Base-by-base conservation (phyloP, 2,113 vertebrate genomes). In the Antennarius striatus region DNA sequence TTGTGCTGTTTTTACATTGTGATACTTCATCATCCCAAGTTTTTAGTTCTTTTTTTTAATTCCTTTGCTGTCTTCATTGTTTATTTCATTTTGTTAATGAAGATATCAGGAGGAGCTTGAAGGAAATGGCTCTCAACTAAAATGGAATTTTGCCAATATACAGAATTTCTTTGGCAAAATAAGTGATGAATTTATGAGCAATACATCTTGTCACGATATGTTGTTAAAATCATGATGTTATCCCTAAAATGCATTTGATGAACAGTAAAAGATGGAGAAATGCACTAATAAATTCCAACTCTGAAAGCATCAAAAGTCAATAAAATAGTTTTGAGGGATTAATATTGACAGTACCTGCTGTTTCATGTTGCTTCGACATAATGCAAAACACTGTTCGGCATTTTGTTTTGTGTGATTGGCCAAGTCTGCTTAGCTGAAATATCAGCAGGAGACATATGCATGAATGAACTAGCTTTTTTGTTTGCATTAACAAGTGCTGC, bases 211-310 rank as follows among this genome's bases (percentile, higher is more conserved):
- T 48, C 29, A 32, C 30, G n/a, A n/a, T 6, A 1, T 58, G 53
- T 29, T 57, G 48, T 30, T 45, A 67, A 52, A 48, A 65, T 60
- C n/a, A 47, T 12, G 5, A 22, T 56, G 13, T 56, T 17, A 62
- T 36, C 16, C 32, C 3, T 2, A 45, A 59, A 65, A 65, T 29
- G 16, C 46, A 22, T 51, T 55, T 56, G 53, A 62, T 64, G 59
- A 62, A 70, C 29, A 67, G n/a, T 57, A 14, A 13, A 53, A 59
- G 15, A 22, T 30, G 49, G 9, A 45, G 57, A 45, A 68, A 48
- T 39, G 60, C 14, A 22, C 13, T 17, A 11, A 28, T 2, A 56
- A 13, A 10, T 16, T 52, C 17, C 13, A 6, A 58, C 46, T 52
- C 56, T 28, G 11, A 64, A 59, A 51, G 2, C 7, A 39, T 16